Percentiles rank a stretch among this genome's conserved stretches.
Evolutionary conservation across 1,140 invertebrate species (phyloP).

Genomic region (Pseudomyrmex cubaensis): DNA sequence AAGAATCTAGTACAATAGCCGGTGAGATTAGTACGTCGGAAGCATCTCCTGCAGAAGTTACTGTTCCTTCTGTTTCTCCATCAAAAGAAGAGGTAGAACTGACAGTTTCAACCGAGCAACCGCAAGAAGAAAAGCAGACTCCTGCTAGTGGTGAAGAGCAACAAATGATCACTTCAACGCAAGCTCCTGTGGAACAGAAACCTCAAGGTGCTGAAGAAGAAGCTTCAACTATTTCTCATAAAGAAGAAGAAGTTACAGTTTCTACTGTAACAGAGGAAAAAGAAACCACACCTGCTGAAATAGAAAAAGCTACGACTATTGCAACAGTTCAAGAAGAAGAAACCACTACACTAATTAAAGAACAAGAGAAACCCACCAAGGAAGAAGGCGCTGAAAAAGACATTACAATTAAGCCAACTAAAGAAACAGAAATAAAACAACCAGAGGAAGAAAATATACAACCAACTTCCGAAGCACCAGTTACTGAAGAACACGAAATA

Average conservation of each 20-base stretch:
- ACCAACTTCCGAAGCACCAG: slow-evolving; percentile 26
- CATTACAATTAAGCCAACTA: neutral
- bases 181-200: slow-evolving; percentile 18
- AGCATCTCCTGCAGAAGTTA: slow-evolving; percentile 39
- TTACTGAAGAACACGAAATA: slow-evolving; percentile 20
- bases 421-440: slow-evolving; percentile 14
- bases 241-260: neutral
- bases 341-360: slow-evolving; percentile 7
- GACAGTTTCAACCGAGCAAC: slow-evolving; percentile 8
- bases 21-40: slow-evolving; percentile 36
- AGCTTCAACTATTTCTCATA: neutral
- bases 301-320: slow-evolving; percentile 35
- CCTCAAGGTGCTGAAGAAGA: slow-evolving; percentile 13
- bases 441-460: slow-evolving; percentile 13
- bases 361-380: neutral
- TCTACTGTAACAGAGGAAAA: slow-evolving; percentile 12
- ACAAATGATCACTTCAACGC: slow-evolving; percentile 30
- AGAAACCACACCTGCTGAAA: neutral
- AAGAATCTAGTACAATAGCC: slow-evolving; percentile 49
- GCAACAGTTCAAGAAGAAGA: slow-evolving; percentile 7
- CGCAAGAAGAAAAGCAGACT: slow-evolving; percentile 23
- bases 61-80: slow-evolving; percentile 28
- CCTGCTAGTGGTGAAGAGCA: slow-evolving; percentile 27
- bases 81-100: slow-evolving; percentile 51
- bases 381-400: slow-evolving; percentile 6